Conservation (phyloP, 2,888 invertebrate genomes). For the Drosophila pseudotalamancana region DNA sequence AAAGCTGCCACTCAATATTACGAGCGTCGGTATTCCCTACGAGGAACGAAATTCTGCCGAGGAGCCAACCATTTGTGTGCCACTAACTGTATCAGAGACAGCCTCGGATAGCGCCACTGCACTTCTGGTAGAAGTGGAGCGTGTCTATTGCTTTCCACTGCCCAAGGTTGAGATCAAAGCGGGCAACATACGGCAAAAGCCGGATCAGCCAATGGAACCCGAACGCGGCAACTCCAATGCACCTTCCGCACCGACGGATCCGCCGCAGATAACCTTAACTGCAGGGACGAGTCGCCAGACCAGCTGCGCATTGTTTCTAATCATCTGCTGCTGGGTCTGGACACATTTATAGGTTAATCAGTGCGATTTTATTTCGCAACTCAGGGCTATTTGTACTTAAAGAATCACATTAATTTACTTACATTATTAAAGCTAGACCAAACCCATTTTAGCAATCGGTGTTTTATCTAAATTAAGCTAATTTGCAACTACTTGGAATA, state of each 20-base stretch:
- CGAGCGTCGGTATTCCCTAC: constrained; percentile 75
- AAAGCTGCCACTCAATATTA: constrained; percentile 73
- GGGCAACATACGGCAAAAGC: constrained; percentile 34
- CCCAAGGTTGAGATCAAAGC: constrained; percentile 69
- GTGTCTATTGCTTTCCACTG: constrained; percentile 78
- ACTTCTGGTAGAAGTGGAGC: constrained; percentile 68
- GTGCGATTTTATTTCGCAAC: constrained; percentile 36
- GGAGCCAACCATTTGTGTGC: constrained; percentile 78
- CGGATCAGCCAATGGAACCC: constrained; percentile 5
- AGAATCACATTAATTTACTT: constrained; percentile 30
- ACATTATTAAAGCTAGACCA: constrained; percentile 40
- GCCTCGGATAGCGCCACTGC: constrained; percentile 56
- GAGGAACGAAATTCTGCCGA: constrained; percentile 73
- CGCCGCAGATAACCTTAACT: constrained; percentile 12
- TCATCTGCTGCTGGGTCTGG: constrained; percentile 26
- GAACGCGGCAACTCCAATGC: constrained; percentile 21
- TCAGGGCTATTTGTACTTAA: constrained; percentile 60
- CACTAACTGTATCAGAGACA: constrained; percentile 71
- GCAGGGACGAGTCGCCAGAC: constrained; percentile 6
- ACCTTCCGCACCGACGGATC: constrained; percentile 23
- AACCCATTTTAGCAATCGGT: constrained; percentile 2
- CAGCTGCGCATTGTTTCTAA: constrained; percentile 16
- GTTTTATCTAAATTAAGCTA: constrained; percentile 22
- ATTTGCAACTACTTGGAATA: no score
- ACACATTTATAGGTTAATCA: constrained; percentile 23